Base-by-base conservation (phyloP, 1,140 invertebrate species). In the Ladona fulva region DNA sequence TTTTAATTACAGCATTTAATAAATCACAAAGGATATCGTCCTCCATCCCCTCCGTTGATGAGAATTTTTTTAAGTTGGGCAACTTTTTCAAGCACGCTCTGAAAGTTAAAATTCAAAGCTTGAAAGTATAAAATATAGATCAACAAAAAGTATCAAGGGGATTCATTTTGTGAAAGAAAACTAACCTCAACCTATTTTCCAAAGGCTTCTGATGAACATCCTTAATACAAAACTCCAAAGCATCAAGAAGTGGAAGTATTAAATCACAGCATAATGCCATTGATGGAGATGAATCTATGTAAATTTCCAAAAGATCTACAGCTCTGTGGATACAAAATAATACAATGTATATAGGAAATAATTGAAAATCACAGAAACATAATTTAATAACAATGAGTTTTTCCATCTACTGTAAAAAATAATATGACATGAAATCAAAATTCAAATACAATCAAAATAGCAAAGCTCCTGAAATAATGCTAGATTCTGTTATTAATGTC, bases 291-390 rank as follows among this genome's bases (percentile, higher is more conserved):
- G 89, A 90, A 78, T 92, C 90, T 66, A 92, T 81, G 83, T 92
- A 92, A 78, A 89, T 91, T 79, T 92, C 89, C 19, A 93, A 83
- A 19, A 93, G 85, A 86, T 93, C 92, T 74, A 92, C 85, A 25
- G 90, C 91, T 80, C 91, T 66, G 52, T 5, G 14, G 14, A 66
- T 19, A 12, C 5, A 12, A 52, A 37, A 37, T 37, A 37, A 37
- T 5, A 8, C 8, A 37, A 37, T 5, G 8, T 37, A 37, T 37
- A 37, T 8, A 37, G 8, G 29, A 37, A 37, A 8, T 5, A 37
- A 37, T n/a, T n/a, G n/a, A n/a, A n/a, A n/a, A n/a, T n/a, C n/a
- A n/a, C n/a, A n/a, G n/a, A n/a, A n/a, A n/a, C n/a, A n/a, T n/a
- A n/a, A n/a, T n/a, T n/a, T n/a, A n/a, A n/a, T n/a, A n/a, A n/a